These are phyloP conservation scores for Drosophila mimetica DNA, from an alignment of 2,888 invertebrate species.

Conservation along the genomic window DNA sequence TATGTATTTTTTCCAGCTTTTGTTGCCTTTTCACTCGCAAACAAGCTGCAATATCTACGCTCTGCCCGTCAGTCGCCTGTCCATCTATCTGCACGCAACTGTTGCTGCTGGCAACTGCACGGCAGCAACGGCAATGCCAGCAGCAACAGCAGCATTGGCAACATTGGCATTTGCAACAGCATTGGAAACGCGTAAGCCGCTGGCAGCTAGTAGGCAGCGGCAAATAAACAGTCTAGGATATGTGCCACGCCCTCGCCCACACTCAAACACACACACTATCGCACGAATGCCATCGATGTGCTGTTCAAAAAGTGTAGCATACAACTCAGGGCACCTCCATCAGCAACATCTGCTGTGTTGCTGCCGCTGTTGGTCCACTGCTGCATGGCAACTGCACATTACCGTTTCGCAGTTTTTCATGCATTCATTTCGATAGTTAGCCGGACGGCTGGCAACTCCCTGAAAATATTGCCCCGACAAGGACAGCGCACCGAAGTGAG, in stretches of 20 bases:
- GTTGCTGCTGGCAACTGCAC: constrained; percentile 52
- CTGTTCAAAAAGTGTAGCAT: constrained; percentile 47
- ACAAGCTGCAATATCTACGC: constrained; percentile 41
- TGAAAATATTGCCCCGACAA: constrained; percentile 55
- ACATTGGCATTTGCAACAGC: constrained; percentile 45
- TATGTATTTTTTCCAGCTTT: constrained; percentile 27
- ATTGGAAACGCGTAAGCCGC: constrained; percentile 66
- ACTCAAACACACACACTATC: constrained; percentile 1
- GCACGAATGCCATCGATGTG: constrained; percentile 22
- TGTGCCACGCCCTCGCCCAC: constrained; percentile 19
- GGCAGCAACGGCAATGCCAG: constrained; percentile 14
- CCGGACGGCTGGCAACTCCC: constrained; percentile 55
- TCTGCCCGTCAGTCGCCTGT: constrained; percentile 33
- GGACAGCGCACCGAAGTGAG: constrained; percentile 17
- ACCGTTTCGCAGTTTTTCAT: constrained; percentile 75
- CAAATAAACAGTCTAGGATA: constrained; percentile 64
- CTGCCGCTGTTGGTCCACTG: constrained; percentile 18
- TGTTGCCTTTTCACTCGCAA: constrained; percentile 12
- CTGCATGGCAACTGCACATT: constrained; percentile 68
- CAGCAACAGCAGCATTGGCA: constrained; percentile 43
- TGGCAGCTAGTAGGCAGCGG: constrained; percentile 48
- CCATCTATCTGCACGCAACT: constrained; percentile 61
- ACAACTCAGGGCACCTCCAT: constrained; percentile 43
- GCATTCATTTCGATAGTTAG: constrained; percentile 72
- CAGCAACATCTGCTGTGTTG: constrained; percentile 39